These are phyloP conservation scores for Drosophila serrata DNA, from an alignment of 1,140 invertebrate species.

Conservation along the genomic window DNA sequence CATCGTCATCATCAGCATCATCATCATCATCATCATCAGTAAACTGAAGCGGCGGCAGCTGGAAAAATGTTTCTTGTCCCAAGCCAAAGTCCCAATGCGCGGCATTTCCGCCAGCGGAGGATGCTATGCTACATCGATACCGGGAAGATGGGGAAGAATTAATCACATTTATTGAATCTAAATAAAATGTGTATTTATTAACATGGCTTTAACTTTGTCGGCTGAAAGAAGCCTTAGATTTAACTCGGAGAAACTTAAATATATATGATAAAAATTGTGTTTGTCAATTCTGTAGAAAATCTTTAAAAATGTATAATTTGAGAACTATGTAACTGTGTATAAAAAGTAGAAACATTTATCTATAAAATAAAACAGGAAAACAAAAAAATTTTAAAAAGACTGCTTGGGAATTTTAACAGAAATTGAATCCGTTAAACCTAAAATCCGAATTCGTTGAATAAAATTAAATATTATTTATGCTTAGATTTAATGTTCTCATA, in stretches of 20 bases:
- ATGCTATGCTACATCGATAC: conserved; percentile 36
- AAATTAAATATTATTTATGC: too few species aligned
- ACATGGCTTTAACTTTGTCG: conserved; percentile 33
- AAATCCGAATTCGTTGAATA: too few species aligned
- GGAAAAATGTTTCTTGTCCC: conserved; percentile 71
- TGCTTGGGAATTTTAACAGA: too few species aligned
- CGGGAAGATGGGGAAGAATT: conserved; percentile 23
- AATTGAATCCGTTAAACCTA: too few species aligned
- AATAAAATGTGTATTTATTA: conserved; percentile 67
- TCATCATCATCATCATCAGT: conserved; percentile 5
- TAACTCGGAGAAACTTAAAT: background rate
- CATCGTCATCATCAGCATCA: conserved; percentile 13
- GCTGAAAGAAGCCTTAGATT: background rate
- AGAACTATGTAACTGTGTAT: too few species aligned
- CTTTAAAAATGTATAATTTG: too few species aligned
- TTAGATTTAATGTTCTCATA: background rate
- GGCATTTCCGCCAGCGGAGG: conserved; percentile 76
- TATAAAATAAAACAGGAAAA: too few species aligned
- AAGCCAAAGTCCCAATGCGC: conserved; percentile 57
- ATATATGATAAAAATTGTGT: background rate
- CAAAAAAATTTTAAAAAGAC: too few species aligned
- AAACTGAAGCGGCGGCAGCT: conserved; percentile 49
- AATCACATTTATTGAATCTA: conserved; percentile 72
- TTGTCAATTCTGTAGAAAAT: background rate
- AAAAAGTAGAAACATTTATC: too few species aligned